Evolutionary conservation across 2,797 vertebrate species (phyloP).

Genomic region (Amphiprion clarkii): DNA sequence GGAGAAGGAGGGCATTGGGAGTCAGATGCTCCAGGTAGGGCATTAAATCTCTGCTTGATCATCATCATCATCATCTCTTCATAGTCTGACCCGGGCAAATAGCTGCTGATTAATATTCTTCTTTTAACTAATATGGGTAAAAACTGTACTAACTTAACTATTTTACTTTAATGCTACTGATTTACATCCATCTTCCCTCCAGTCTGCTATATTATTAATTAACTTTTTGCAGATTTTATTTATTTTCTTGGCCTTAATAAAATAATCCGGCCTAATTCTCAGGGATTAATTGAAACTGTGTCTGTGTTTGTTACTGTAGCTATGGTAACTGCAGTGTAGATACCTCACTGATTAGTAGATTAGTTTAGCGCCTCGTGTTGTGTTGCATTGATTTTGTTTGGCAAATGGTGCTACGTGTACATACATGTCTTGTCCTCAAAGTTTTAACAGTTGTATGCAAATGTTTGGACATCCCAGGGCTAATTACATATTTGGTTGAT

Average conservation of each 20-base stretch:
- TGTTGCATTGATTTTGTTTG: not conserved
- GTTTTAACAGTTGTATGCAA: not conserved
- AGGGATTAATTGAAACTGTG: not conserved
- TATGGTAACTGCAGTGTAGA: not conserved
- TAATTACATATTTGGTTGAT: not conserved
- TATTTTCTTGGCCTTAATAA: not conserved
- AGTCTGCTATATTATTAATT: constrained; percentile 68
- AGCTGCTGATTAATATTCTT: not conserved
- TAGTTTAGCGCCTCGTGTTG: not conserved
- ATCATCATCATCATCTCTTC: not conserved
- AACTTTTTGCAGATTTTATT: constrained; percentile 49
- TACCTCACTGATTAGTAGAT: not conserved
- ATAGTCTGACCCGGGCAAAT: not conserved
- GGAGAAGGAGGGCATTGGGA: constrained; percentile 93
- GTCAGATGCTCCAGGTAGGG: constrained; percentile 97
- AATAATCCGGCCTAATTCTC: not conserved
- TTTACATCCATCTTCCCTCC: not conserved
- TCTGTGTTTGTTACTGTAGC: too few species aligned
- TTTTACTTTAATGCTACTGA: not conserved
- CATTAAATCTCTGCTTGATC: not conserved
- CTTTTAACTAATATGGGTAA: not conserved
- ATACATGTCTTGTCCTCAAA: not conserved
- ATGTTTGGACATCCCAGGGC: not conserved
- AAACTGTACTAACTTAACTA: too few species aligned
- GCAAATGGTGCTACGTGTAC: not conserved